Conservation (phyloP, 2,888 invertebrate genomes). For the Brachypalpus laphriformis region DNA sequence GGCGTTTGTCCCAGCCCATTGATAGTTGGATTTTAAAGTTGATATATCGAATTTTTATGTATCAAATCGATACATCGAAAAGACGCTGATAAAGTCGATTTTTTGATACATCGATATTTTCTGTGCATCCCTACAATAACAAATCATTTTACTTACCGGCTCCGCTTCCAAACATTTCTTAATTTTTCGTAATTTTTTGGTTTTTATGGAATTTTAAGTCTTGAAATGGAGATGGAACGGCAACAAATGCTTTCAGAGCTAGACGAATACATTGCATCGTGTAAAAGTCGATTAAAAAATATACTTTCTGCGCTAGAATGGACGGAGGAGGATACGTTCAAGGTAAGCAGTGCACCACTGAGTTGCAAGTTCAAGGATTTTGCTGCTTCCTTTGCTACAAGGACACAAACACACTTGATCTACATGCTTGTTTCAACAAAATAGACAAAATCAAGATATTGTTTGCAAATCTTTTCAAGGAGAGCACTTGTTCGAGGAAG, state of each 20-base stretch:
- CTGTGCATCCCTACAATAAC: not conserved
- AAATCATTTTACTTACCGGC: not conserved
- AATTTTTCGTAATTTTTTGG: not conserved
- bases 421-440: not conserved
- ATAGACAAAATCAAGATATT: not conserved
- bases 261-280: conserved; percentile 57
- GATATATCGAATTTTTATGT: no score
- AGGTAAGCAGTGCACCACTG: conserved; percentile 64
- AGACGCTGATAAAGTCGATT: no score
- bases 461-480: conserved; percentile 4
- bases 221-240: not conserved
- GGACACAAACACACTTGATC: conserved; percentile 19
- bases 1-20: no score
- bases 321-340: conserved; percentile 75
- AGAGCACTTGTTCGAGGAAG: not conserved
- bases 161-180: not conserved
- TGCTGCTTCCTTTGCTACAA: not conserved
- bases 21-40: no score
- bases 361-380: not conserved
- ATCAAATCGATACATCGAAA: no score
- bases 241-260: conserved; percentile 28
- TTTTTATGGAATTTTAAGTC: not conserved
- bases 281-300: conserved; percentile 73
- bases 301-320: conserved; percentile 77
- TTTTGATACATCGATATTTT: no score